A percentile compares a stretch with the other conserved stretches of the same genome.
phyloP scores from a whole-genome alignment of 2,113 vertebrate species.

The Hassar affinis region DNA sequence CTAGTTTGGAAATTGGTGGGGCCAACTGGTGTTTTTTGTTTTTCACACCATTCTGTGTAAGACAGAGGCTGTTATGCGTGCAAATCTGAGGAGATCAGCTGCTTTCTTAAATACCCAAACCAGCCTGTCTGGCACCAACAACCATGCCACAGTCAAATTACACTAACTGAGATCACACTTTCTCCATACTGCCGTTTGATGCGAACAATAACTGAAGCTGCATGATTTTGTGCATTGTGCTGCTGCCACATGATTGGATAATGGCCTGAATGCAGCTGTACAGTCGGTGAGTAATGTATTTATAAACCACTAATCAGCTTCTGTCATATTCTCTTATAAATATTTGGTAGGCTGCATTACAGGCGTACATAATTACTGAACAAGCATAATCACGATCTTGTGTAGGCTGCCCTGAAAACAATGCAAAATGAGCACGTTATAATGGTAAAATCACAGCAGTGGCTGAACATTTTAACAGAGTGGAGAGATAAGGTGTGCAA shows the following conservation, averaged over 20 bases:
- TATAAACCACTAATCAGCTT: neutral
- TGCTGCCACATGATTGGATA: neutral
- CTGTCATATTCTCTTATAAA: neutral
- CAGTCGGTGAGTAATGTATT: neutral
- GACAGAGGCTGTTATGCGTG: neutral
- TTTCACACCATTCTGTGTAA: neutral
- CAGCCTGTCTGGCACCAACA: neutral
- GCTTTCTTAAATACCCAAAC: neutral
- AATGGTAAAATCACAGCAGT: neutral
- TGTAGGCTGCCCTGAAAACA: neutral
- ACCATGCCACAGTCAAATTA: neutral
- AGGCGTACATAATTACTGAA: neutral
- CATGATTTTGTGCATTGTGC: neutral
- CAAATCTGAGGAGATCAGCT: neutral
- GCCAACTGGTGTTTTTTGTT: neutral
- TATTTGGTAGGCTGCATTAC: neutral
- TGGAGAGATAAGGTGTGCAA: neutral
- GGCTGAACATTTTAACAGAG: neutral
- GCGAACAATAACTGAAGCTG: neutral
- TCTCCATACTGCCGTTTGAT: neutral
- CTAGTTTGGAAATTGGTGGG: neutral
- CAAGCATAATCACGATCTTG: neutral
- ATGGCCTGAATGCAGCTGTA: neutral
- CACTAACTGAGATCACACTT: neutral
- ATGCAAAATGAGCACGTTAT: neutral